Evolutionary conservation across 2,113 vertebrate genomes (phyloP), one percentile per base, ranked within the genome.

Genomic region (Aptenodytes patagonicus): DNA sequence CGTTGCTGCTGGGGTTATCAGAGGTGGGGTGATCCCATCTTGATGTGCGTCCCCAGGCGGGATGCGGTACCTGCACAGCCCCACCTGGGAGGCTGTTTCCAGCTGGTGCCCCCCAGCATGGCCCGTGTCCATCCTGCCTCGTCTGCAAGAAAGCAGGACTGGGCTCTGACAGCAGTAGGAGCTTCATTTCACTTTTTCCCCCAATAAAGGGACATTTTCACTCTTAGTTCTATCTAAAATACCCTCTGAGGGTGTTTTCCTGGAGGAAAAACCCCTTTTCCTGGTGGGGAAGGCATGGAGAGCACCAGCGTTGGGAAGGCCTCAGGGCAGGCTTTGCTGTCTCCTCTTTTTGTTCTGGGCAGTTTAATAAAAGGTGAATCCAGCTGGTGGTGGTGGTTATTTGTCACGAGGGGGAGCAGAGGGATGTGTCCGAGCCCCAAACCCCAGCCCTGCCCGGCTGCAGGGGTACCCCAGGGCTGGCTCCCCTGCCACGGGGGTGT

Each of bases 351-450:
- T 88, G 54, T 94, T 89, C 51, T 75, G 92, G 78, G 62, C 83
- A 61, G 73, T 78, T 97, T 83, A 97, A 97, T 96, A 97, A 96
- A 97, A 86, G 46, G 42, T 93, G 85, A 96, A 90, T 83, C 88
- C 46, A 86, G 89, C 22, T 70, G 85, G 10, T 92, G 70, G 84
- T 71, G 68, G 46, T 46, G 71, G 55, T 76, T 93, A 34, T 73
- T 93, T 92, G 79, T 81, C 55, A 32, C 0, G 0, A n/a, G 24
- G n/a, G 52, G 3, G 25, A 66, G 62, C 75, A 46, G 57, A 85
- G 26, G 20, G n/a, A 52, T 2, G 26, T 22, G 47, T 32, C 46
- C 1, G 11, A 71, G 18, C 52, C 46, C 60, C 38, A 88, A 9
- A 18, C 2, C 25, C 75, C 61, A 49, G 22, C 21, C 42, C 54